Evolutionary conservation across 1,140 invertebrate genomes (phyloP).

Genomic region (Luehdorfia chinensis): DNA sequence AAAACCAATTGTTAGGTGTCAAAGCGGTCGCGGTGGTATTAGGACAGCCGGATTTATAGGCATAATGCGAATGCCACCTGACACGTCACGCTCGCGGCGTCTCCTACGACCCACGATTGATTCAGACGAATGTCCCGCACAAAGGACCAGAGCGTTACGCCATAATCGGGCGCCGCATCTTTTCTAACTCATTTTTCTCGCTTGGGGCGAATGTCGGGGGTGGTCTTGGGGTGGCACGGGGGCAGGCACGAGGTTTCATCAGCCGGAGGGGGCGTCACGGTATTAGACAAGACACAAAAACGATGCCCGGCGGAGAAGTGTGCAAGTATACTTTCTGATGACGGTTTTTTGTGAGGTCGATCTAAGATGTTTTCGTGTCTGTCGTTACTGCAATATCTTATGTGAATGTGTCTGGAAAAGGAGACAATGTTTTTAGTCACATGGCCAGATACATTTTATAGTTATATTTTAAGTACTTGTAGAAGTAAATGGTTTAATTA

Average conservation of each 20-base stretch:
- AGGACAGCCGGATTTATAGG: constrained; percentile 30
- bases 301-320: constrained; percentile 59
- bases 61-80: constrained; percentile 18
- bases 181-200: constrained; percentile 77
- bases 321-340: constrained; percentile 63
- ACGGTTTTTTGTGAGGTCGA: constrained; percentile 33
- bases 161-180: constrained; percentile 73
- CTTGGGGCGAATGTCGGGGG: constrained; percentile 37
- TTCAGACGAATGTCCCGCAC: constrained; percentile 63
- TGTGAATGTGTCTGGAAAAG: neutral
- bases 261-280: constrained; percentile 60
- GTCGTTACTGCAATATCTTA: neutral
- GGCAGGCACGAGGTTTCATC: constrained; percentile 44
- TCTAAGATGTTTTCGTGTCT: constrained; percentile 21
- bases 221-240: constrained; percentile 28
- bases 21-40: constrained; percentile 3
- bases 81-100: constrained; percentile 32
- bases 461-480: too few species aligned
- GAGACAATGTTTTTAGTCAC: neutral
- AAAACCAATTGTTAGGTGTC: too few species aligned
- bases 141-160: constrained; percentile 62
- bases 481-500: too few species aligned
- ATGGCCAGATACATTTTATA: too few species aligned
- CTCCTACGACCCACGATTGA: constrained; percentile 53
- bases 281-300: constrained; percentile 76